Evolutionary conservation across 2,797 vertebrate genomes (phyloP).

Genomic region (Ctenopoma multispine): DNA sequence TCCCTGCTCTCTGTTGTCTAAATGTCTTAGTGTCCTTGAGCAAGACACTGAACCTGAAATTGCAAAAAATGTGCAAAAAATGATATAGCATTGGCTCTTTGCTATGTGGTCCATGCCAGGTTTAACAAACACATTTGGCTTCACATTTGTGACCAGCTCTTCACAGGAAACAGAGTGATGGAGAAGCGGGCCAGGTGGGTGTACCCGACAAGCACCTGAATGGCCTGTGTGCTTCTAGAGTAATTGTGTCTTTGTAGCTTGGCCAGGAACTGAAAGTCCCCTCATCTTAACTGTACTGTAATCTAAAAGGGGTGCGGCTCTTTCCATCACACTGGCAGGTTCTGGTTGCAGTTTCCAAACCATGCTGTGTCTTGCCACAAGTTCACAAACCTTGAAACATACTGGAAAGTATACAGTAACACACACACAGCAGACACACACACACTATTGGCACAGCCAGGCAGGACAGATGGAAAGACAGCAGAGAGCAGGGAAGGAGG

Average conservation of each 20-base stretch:
- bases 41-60: neutral
- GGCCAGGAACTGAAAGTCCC: slow-evolving; percentile 39
- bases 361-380: slow-evolving; percentile 64
- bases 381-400: slow-evolving; percentile 66
- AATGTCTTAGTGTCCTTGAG: neutral
- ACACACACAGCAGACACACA: slow-evolving; percentile 35
- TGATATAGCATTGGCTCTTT: neutral
- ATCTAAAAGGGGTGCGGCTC: slow-evolving; percentile 17
- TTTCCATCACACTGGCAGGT: slow-evolving; percentile 19
- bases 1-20: neutral
- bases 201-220: slow-evolving; percentile 36
- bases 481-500: slow-evolving; percentile 61
- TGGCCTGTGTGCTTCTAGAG: slow-evolving; percentile 6
- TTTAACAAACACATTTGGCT: slow-evolving; percentile 17
- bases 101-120: slow-evolving; percentile 7
- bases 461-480: slow-evolving; percentile 74
- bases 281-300: slow-evolving; percentile 42
- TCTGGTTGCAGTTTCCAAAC: slow-evolving; percentile 33
- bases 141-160: neutral
- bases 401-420: slow-evolving; percentile 43
- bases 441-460: slow-evolving; percentile 57
- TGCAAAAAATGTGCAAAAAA: neutral
- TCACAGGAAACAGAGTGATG: slow-evolving; percentile 26
- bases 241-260: slow-evolving; percentile 25
- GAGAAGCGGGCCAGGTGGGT: slow-evolving; percentile 22